Conservation (phyloP, 2,888 invertebrate species). For the Hoplodrina blanda region DNA sequence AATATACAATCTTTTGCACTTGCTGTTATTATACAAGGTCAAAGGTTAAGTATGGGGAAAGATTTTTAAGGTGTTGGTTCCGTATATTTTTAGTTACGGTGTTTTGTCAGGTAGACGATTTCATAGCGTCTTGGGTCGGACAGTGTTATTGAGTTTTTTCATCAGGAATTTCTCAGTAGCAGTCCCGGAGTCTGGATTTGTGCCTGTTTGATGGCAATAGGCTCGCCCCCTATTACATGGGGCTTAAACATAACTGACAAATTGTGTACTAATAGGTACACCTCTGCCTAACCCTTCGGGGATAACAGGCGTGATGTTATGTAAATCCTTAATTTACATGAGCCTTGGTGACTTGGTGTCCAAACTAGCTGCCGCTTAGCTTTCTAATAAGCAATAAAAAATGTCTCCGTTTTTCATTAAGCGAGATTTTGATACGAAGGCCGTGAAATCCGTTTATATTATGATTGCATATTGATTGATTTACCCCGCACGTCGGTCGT, state of each 20-base stretch:
- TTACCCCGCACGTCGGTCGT: constrained; percentile 46
- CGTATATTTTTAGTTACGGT: neutral
- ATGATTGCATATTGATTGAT: constrained; percentile 39
- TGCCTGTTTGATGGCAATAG: too few relatives aligned
- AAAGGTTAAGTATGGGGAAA: constrained; percentile 47
- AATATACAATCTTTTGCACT: constrained; percentile 53
- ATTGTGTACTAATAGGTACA: too few relatives aligned
- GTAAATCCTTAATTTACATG: neutral
- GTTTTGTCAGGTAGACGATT: neutral
- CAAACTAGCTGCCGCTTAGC: neutral
- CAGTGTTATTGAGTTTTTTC: too few relatives aligned
- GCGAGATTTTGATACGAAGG: constrained; percentile 19
- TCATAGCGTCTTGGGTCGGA: too few relatives aligned
- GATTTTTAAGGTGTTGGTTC: constrained; percentile 32
- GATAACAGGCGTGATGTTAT: too few relatives aligned
- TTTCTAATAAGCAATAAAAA: constrained; percentile 3
- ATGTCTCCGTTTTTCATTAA: constrained; percentile 18
- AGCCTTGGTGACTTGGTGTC: neutral
- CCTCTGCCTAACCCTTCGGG: too few relatives aligned
- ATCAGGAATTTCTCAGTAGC: too few relatives aligned
- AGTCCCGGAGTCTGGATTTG: too few relatives aligned
- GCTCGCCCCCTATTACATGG: too few relatives aligned
- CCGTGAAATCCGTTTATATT: constrained; percentile 32
- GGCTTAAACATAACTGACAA: too few relatives aligned
- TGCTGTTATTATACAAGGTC: constrained; percentile 50